Conservation (phyloP, 2,888 invertebrate species). For the Tromatobia lineatoria region DNA sequence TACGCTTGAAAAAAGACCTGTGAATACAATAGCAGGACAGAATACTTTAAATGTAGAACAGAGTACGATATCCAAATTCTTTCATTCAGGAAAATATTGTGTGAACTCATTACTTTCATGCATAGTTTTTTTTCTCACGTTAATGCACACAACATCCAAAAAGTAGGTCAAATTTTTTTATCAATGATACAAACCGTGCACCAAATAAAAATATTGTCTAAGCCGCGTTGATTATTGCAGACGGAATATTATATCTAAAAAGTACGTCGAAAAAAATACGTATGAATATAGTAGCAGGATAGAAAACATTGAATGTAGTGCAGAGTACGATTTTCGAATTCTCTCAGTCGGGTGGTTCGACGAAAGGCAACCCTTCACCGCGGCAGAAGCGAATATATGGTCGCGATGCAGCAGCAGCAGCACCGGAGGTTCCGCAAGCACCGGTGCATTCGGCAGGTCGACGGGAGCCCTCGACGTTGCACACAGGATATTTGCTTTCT, state of each 20-base stretch:
- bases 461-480: slow-evolving; percentile 50
- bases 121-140: neutral
- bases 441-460: slow-evolving; percentile 56
- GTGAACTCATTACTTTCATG: no score
- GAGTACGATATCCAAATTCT: no score
- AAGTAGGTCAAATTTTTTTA: neutral
- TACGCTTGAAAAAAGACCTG: no score
- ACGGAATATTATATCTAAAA: neutral
- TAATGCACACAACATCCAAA: neutral
- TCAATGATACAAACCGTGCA: neutral
- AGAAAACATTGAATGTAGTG: slow-evolving; percentile 27
- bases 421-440: slow-evolving; percentile 24
- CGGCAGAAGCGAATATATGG: slow-evolving; percentile 16
- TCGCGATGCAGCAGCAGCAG: neutral
- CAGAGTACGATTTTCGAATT: slow-evolving; percentile 38
- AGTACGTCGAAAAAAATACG: neutral
- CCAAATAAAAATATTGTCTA: slow-evolving; percentile 3
- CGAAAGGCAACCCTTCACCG: slow-evolving; percentile 36
- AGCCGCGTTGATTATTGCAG: neutral
- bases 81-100: no score
- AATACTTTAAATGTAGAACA: no score
- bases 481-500: slow-evolving; percentile 74
- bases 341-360: slow-evolving; percentile 35
- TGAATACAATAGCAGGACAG: no score
- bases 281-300: slow-evolving; percentile 15